Percentiles rank a stretch among this genome's conserved stretches.
phyloP scores from a whole-genome alignment of 1,140 invertebrate genomes.

The Cotesia glomerata region DNA sequence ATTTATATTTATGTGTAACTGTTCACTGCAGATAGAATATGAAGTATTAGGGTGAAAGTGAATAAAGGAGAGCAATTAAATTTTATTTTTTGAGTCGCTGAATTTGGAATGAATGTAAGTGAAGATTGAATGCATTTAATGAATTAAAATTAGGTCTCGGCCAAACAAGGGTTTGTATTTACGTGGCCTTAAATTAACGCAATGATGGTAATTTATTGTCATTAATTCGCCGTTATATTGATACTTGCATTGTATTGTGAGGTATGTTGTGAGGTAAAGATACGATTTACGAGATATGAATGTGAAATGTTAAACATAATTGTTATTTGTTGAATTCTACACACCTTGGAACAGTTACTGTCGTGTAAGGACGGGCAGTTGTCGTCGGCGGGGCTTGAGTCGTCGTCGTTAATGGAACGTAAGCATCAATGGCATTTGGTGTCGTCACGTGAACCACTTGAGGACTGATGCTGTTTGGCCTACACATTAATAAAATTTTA shows the following conservation, averaged over 20 bases:
- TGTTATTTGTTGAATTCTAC: conserved; percentile 16
- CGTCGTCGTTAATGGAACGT: conserved; percentile 53
- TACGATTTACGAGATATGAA: neutral
- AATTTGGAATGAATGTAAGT: neutral
- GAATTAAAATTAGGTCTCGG: neutral
- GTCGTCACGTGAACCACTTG: conserved; percentile 55
- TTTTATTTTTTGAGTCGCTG: neutral
- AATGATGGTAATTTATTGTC: too few species aligned
- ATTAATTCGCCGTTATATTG: too few species aligned
- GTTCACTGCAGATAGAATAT: too few species aligned
- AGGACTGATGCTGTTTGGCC: conserved; percentile 54
- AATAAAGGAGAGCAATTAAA: conserved; percentile 12
- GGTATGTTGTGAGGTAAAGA: too few species aligned
- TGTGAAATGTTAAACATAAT: neutral
- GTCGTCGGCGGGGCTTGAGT: conserved; percentile 50
- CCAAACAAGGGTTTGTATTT: too few species aligned
- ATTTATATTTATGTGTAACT: neutral
- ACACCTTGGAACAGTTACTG: conserved; percentile 58
- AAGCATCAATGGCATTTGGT: conserved; percentile 56
- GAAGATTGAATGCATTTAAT: too few species aligned
- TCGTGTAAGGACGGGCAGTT: conserved; percentile 49
- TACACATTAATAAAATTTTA: conserved; percentile 25
- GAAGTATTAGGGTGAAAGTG: conserved; percentile 38
- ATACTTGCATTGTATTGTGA: too few species aligned
- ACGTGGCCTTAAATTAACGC: too few species aligned